Base-by-base conservation (phyloP, 2,888 invertebrate genomes). In the Clivina fossor region DNA sequence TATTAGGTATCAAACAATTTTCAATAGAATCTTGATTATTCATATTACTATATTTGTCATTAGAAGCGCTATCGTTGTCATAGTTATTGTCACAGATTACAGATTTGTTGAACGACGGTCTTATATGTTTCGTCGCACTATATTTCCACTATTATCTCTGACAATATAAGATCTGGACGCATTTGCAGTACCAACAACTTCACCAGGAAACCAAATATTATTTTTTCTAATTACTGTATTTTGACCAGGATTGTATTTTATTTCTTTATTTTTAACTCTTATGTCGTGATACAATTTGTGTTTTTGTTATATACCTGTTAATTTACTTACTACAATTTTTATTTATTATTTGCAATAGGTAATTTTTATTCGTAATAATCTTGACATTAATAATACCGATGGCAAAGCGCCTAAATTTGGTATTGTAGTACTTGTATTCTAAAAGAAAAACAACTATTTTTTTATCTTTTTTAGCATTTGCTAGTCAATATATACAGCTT, bases 311-410 rank as follows among this genome's bases (percentile, higher is more conserved):
- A n/a, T n/a, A 5, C 9, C 13, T 19, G 19, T 19, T 38, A 38
- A 38, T 38, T 19, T 16, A 38, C 19, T 38, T n/a, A 8, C 8
- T n/a, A 38, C 19, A 38, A 20, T 38, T 20, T 38, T 19, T 38
- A n/a, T n/a, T n/a, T n/a, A n/a, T n/a, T n/a, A n/a, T n/a, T n/a
- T n/a, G n/a, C n/a, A n/a, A n/a, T n/a, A n/a, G n/a, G n/a, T n/a
- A n/a, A n/a, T n/a, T n/a, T n/a, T 38, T 16, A 22, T 38, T 38
- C 38, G 19, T 38, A 38, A 38, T 4, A 38, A 19, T 38, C 38
- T 38, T 20, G 18, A 19, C 38, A 38, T 38, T 19, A 38, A 19
- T 22, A 38, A 19, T 9, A 20, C 3, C 22, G 38, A 38, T 38
- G 19, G 38, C 2, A 22, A 38, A 16, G 38, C 38, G 22, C 19